A percentile compares a stretch with the other conserved stretches of the same genome.
phyloP scores from a whole-genome alignment of 2,113 vertebrate genomes.

The Recurvirostra avosetta region DNA sequence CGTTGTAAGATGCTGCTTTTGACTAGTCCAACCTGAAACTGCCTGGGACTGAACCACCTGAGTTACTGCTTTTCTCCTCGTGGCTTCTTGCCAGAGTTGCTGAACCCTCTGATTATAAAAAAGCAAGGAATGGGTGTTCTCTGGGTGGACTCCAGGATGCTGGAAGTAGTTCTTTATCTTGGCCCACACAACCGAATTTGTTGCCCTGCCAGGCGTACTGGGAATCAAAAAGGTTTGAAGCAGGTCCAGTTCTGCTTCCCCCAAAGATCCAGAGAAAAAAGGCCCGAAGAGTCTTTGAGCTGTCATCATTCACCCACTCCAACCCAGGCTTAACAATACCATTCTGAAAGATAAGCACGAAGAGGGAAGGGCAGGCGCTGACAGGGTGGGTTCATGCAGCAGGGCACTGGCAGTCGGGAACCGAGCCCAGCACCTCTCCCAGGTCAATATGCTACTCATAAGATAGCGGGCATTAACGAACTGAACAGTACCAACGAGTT shows the following conservation, averaged over 20 bases:
- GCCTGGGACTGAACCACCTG: not conserved
- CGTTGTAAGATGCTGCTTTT: not conserved
- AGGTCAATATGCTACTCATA: not conserved
- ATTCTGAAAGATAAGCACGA: not conserved
- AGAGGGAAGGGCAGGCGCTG: not conserved
- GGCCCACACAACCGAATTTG: not conserved
- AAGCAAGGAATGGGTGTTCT: conserved; percentile 12
- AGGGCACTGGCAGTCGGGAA: not conserved
- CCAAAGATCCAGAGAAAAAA: not conserved
- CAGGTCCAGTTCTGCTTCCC: not conserved
- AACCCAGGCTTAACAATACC: not conserved
- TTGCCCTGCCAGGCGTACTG: not conserved
- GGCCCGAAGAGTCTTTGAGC: not conserved
- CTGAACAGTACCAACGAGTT: not conserved
- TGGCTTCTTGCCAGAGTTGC: not conserved
- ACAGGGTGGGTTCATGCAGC: not conserved
- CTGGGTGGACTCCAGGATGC: not conserved
- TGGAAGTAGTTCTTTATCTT: conserved; percentile 33
- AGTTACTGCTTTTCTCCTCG: not conserved
- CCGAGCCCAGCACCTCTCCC: not conserved
- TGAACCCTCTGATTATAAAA: conserved; percentile 2
- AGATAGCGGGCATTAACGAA: fast-evolving
- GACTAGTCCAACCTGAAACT: not conserved
- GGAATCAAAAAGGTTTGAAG: not conserved
- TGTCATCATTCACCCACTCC: not conserved